Base-by-base conservation (phyloP, 2,888 invertebrate genomes). In the Eurytoma adleriae region DNA sequence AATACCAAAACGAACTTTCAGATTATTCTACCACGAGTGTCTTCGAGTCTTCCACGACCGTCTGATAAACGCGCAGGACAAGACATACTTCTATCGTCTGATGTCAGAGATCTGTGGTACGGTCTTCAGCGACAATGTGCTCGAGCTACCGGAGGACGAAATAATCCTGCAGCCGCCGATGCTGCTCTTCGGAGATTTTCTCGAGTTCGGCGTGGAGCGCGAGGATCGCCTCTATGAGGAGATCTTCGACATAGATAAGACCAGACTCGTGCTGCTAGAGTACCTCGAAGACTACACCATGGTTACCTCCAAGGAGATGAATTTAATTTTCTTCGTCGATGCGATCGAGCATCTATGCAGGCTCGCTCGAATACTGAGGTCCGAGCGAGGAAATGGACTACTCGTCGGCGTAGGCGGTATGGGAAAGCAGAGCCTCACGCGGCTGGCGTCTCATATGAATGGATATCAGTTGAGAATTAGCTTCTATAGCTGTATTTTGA, bases 31-130 rank as follows among this genome's bases (percentile, higher is more conserved):
- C 85, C 98, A 98, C 89, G 98, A 98, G 91, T 96, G 97, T 79
- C 93, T 97, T 77, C 93, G 98, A 40, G 97, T 98, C 2, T 98
- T 97, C 90, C 97, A 97, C 90, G 98, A 98, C 89, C 95, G 98
- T 0, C 91, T 98, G 27, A 95, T 96, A 78, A 96, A 97, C 88
- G 90, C 93, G 18, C 93, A 96, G 84, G 98, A 98, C 90, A 95
- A 96, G 89, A 93, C 92, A 30, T 95, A 96, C 89, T 96, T 98
- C 87, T 95, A 94, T 87, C 92, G 93, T 64, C 91, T 96, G 18
- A 94, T 98, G 92, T 91, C 92, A 62, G 93, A 92, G 18, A 93
- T 94, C 16, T 97, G 94, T 90, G 91, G 91, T 82, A 93, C 92
- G 87, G 93, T 92, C 86, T 96, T 94, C 89, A 93, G 92, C 82